A percentile compares a stretch with the other conserved stretches of the same genome.
Evolutionary conservation across 2,888 invertebrate genomes (phyloP).

Genomic region (Peribatodes rhomboidaria): DNA sequence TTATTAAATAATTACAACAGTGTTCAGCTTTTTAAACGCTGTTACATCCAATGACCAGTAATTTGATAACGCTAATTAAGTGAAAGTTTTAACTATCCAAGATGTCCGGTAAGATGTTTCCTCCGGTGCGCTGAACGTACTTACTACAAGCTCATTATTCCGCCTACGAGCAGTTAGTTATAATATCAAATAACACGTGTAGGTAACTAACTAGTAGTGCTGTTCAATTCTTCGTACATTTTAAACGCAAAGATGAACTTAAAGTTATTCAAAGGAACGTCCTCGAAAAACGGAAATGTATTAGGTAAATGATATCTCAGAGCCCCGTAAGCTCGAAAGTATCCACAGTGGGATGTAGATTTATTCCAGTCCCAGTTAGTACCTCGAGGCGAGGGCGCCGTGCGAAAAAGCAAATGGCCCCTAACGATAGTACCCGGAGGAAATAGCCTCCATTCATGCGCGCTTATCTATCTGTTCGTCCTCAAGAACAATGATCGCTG

Average conservation of each 20-base stretch:
- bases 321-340: conserved; percentile 37
- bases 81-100: conserved; percentile 30
- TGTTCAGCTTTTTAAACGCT: conserved; percentile 16
- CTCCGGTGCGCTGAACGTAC: neutral
- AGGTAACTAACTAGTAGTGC: neutral
- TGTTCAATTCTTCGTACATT: conserved; percentile 16
- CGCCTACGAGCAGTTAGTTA: neutral
- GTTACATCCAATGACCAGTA: conserved; percentile 21
- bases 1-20: neutral
- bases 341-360: conserved; percentile 47
- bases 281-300: conserved; percentile 27
- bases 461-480: conserved; percentile 52
- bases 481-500: conserved; percentile 58
- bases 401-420: conserved; percentile 55
- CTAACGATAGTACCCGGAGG: conserved; percentile 52
- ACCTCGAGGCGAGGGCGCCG: conserved; percentile 51
- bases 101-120: conserved; percentile 23
- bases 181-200: neutral
- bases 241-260: conserved; percentile 21
- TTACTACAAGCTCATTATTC: neutral
- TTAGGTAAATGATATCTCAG: conserved; percentile 20
- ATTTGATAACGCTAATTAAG: conserved; percentile 30
- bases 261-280: conserved; percentile 9
- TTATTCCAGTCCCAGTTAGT: conserved; percentile 63
- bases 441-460: conserved; percentile 60